Percentiles rank a stretch among this genome's conserved stretches.
Evolutionary conservation across 2,113 vertebrate species (phyloP).

Genomic region (Menidia beryllina): DNA sequence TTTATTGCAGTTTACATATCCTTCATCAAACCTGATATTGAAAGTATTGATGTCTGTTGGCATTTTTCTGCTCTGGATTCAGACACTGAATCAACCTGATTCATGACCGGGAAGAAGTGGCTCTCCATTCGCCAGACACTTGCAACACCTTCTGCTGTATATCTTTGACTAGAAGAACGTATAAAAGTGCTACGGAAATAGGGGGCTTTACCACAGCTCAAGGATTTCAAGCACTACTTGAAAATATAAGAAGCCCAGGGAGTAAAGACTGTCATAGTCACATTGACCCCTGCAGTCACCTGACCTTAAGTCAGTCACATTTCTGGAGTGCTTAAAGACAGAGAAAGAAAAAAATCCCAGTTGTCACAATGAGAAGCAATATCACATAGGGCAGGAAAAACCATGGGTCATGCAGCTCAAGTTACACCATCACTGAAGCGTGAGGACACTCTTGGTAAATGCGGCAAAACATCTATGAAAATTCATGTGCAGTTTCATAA

Average conservation of each 20-base stretch:
- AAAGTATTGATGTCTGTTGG: no score
- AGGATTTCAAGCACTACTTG: neutral
- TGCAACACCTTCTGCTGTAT: neutral
- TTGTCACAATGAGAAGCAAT: neutral
- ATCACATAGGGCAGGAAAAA: neutral
- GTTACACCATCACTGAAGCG: neutral
- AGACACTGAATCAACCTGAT: neutral
- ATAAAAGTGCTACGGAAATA: neutral
- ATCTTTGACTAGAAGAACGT: neutral
- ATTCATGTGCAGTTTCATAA: neutral
- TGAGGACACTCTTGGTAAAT: neutral
- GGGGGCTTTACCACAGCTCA: neutral
- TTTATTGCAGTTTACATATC: neutral
- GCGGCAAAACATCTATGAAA: neutral
- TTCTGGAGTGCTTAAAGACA: neutral
- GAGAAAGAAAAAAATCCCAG: no score
- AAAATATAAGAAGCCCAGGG: neutral
- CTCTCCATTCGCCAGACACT: neutral
- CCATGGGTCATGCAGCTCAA: no score
- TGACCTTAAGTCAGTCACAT: neutral
- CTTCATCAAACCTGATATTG: neutral
- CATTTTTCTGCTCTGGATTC: neutral
- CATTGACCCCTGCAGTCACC: neutral
- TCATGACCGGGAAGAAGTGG: neutral
- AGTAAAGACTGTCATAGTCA: neutral